Evolutionary conservation across 2,888 invertebrate species (phyloP), one percentile per base, ranked within the genome.

Genomic region (Tholera decimalis): DNA sequence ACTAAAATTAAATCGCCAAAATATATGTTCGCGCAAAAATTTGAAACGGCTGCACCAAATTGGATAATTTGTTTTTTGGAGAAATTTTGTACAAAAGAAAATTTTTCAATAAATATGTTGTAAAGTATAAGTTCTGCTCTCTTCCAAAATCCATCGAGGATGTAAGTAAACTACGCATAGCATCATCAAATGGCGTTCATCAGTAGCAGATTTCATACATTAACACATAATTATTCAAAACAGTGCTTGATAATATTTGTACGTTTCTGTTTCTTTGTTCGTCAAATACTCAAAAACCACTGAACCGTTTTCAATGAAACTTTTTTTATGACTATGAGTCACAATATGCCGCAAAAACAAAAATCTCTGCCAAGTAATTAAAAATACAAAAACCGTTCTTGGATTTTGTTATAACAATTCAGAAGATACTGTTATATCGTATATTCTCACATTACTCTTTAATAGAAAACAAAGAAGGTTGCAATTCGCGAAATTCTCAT

Each of bases 251-350:
- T 11, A 2, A 49, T 41, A 57, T 26, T 20, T 24, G 4, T 18
- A 30, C 18, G 20, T 24, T 8, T 24, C 33, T 35, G 41, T 51
- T 72, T 26, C 66, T 69, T 69, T 69, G 70, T 70, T 37, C 33
- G 22, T 51, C 60, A 47, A 67, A 60, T 46, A 46, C 69, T 60
- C 9, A 6, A 53, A 67, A 67, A 67, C 20, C 69, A 46, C 69
- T 67, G 60, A 69, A 67, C 69, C 67, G 44, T 39, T 69, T 60
- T 69, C 69, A 69, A 60, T 69, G 50, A 69, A 67, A 60, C 62
- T 1, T 62, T 61, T 68, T 70, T 62, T 70, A 47, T 62, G 35
- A 53, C 20, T 15, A 30, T 33, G 3, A 33, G 33, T 30, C 26
- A 69, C 53, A 35, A 43, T 9, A 22, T 0, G 18, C 6, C 13